A percentile compares a stretch with the other conserved stretches of the same genome.
These are phyloP conservation scores for Phaethornis superciliosus DNA, from an alignment of 2,113 vertebrate genomes.

Conservation along the genomic window DNA sequence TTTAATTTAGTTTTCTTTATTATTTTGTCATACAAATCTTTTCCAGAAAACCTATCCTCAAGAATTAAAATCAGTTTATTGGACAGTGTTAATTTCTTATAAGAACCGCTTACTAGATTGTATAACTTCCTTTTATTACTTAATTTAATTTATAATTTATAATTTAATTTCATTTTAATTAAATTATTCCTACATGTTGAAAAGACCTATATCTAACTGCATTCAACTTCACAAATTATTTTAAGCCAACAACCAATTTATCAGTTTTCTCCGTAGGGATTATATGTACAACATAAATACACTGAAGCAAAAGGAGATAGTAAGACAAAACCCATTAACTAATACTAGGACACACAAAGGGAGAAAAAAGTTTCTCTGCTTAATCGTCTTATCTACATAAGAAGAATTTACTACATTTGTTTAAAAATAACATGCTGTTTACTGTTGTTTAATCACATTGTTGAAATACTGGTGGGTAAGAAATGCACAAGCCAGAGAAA, in stretches of 20 bases:
- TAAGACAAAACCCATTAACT: neutral
- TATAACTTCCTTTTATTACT: slow-evolving; percentile 34
- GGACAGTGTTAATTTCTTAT: slow-evolving; percentile 37
- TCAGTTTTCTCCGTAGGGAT: neutral
- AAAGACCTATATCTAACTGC: slow-evolving; percentile 16
- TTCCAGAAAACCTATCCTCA: slow-evolving; percentile 25
- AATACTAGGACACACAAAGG: neutral
- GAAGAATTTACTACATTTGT: neutral
- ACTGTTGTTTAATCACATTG: neutral
- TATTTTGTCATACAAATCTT: neutral
- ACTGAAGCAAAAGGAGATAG: neutral
- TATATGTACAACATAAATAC: neutral
- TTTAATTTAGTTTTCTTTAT: neutral
- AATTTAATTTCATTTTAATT: slow-evolving; percentile 63
- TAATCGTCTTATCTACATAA: neutral
- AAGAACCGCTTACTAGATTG: slow-evolving; percentile 12
- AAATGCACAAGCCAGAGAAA: neutral
- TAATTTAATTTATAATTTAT: slow-evolving; percentile 58
- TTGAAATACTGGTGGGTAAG: neutral
- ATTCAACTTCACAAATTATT: slow-evolving; percentile 45
- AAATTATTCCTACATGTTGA: slow-evolving; percentile 25
- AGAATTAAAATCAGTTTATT: slow-evolving; percentile 41
- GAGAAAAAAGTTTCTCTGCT: neutral
- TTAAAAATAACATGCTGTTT: neutral
- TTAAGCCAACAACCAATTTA: slow-evolving; percentile 34